Evolutionary conservation across 2,113 vertebrate species (phyloP).

Genomic region (Lamprologus ornatipinnis): DNA sequence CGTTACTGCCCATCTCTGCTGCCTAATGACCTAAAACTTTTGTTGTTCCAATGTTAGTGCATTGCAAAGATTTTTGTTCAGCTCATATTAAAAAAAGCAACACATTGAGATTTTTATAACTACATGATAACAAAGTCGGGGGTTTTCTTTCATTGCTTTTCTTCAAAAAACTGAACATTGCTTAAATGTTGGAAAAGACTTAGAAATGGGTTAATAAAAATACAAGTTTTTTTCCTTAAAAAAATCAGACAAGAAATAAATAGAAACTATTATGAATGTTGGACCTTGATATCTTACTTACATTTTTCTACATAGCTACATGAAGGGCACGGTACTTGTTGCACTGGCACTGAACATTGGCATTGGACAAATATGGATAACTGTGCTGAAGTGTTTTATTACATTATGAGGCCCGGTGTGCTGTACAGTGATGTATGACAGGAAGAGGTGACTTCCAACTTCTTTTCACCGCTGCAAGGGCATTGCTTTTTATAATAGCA

Average conservation of each 20-base stretch:
- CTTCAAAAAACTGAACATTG: not conserved
- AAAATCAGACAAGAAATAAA: not conserved
- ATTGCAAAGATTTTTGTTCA: not conserved
- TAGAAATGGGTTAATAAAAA: not conserved
- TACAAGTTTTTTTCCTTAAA: fast-evolving
- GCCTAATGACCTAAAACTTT: not conserved
- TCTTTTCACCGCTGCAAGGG: constrained; percentile 7
- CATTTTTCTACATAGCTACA: not conserved
- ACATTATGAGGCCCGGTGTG: not conserved
- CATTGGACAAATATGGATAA: not conserved
- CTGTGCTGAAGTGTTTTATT: not conserved
- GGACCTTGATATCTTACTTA: not conserved
- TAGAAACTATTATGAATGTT: not conserved
- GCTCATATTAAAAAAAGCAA: not conserved
- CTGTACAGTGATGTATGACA: not conserved
- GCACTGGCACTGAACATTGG: not conserved
- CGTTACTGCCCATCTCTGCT: too few species aligned
- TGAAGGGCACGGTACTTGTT: not conserved
- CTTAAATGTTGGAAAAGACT: not conserved
- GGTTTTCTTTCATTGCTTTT: not conserved
- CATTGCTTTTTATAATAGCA: not conserved
- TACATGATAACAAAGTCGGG: not conserved
- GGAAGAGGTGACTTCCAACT: not conserved
- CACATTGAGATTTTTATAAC: not conserved
- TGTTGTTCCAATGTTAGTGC: not conserved